Evolutionary conservation across 1,140 invertebrate species (phyloP), one percentile per base, ranked within the genome.

Genomic region (Drosophila busckii): DNA sequence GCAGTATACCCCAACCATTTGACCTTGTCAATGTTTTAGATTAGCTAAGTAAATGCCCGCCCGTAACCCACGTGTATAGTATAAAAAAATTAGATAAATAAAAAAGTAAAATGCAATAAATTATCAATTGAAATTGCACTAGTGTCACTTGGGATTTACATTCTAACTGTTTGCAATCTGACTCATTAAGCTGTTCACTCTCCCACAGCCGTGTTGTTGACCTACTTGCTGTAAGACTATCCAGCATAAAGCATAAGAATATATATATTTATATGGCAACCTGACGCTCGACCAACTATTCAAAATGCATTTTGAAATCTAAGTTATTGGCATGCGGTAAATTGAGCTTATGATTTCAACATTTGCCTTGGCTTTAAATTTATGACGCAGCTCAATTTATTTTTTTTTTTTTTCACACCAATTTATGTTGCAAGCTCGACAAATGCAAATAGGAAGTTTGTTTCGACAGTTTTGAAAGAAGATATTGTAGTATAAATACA

Each of bases 21-120:
- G 67, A 76, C 71, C 73, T 76, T 76, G 71, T 35, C 32, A 56
- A 49, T 66, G 52, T 26, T 28, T 40, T 25, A 54, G 56, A 65
- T 69, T 29, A 61, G 49, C 9, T 45, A 31, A 32, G 20, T 37
- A 50, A 41, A 26, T 37, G 16, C 15, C 35, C 16, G 22, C 46
- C 44, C 25, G 9, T 17, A 31, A 31, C 35, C 16, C 17, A 58
- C 54, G 65, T 52, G 35, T n/a, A n/a, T n/a, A 19, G 48, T 49
- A 20, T 10, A 32, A 34, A 34, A 25, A 26, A 61, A 55, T 28
- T 35, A 44, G 42, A 49, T 58, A 67, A 66, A 41, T 52, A 35
- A 56, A 31, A n/a, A 20, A 38, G 16, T 9, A 16, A 35, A n/a
- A n/a, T 7, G 37, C 50, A 52, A 52, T 61, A 56, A 26, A 16